These are phyloP conservation scores for Ameiurus melas DNA, from an alignment of 2,113 vertebrate species.

Conservation along the genomic window DNA sequence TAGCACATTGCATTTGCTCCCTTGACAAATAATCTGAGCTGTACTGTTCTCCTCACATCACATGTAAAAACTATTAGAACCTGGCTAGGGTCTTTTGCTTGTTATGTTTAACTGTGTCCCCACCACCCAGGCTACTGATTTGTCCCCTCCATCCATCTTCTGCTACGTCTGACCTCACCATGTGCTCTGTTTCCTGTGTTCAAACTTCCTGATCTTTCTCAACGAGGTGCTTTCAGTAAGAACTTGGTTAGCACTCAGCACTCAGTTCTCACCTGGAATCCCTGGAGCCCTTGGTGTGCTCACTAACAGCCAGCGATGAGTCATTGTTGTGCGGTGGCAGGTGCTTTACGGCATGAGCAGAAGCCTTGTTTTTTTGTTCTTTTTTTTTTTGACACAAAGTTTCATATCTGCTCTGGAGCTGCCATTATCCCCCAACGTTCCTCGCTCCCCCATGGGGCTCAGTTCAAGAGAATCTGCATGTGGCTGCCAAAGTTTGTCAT, in stretches of 20 bases:
- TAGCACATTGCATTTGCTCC: not conserved
- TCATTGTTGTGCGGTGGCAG: constrained; percentile 49
- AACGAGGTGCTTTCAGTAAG: constrained; percentile 34
- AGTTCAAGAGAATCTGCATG: constrained; percentile 71
- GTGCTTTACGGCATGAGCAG: constrained; percentile 42
- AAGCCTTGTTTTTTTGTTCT: constrained; percentile 41
- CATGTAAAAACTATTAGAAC: not conserved
- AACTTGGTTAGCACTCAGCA: constrained; percentile 16
- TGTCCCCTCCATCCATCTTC: not conserved
- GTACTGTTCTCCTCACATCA: not conserved
- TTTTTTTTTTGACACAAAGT: constrained; percentile 35
- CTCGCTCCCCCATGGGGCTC: constrained; percentile 61
- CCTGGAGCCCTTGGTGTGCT: constrained; percentile 34
- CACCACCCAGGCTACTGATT: not conserved
- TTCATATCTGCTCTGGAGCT: constrained; percentile 41
- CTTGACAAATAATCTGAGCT: not conserved
- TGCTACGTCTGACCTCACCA: not conserved
- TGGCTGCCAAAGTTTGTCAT: constrained; percentile 75
- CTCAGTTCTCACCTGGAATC: constrained; percentile 38
- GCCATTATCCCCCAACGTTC: constrained; percentile 35
- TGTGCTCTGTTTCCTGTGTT: constrained; percentile 63
- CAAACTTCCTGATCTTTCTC: constrained; percentile 69
- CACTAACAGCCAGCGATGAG: constrained; percentile 40
- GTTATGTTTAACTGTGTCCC: not conserved
- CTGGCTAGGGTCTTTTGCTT: not conserved